These are phyloP conservation scores for Macrobrachium nipponense DNA, from an alignment of 1,140 invertebrate genomes.

Conservation along the genomic window DNA sequence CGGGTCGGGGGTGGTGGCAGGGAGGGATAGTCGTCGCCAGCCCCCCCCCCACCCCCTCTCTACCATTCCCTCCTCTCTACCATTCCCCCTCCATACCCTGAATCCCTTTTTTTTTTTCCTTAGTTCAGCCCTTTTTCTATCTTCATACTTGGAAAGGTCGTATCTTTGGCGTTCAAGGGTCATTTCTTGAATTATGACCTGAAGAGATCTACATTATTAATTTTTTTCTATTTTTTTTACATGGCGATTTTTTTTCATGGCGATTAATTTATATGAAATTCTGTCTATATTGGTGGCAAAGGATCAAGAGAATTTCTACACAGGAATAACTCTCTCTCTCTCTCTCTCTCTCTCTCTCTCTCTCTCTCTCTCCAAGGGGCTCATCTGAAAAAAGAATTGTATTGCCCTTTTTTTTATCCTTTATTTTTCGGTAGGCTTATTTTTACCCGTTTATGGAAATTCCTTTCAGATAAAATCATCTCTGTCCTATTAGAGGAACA, in stretches of 20 bases:
- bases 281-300: too few relatives aligned
- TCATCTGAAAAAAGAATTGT: background rate
- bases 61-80: background rate
- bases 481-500: too few relatives aligned
- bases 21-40: background rate
- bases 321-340: background rate
- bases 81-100: background rate
- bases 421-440: background rate
- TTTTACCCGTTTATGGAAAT: too few relatives aligned
- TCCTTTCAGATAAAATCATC: too few relatives aligned
- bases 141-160: too few relatives aligned
- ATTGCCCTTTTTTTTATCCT: background rate
- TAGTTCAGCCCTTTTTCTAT: background rate
- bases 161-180: too few relatives aligned
- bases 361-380: background rate
- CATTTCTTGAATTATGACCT: too few relatives aligned
- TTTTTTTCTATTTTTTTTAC: too few relatives aligned
- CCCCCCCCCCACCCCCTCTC: background rate
- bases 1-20: background rate
- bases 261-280: too few relatives aligned
- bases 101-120: background rate
- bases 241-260: too few relatives aligned
- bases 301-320: too few relatives aligned
- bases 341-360: slow-evolving; percentile 7
- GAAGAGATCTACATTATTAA: too few relatives aligned